Base-by-base conservation (phyloP, 2,113 vertebrate species). In the Dendrocopos noguchii region DNA sequence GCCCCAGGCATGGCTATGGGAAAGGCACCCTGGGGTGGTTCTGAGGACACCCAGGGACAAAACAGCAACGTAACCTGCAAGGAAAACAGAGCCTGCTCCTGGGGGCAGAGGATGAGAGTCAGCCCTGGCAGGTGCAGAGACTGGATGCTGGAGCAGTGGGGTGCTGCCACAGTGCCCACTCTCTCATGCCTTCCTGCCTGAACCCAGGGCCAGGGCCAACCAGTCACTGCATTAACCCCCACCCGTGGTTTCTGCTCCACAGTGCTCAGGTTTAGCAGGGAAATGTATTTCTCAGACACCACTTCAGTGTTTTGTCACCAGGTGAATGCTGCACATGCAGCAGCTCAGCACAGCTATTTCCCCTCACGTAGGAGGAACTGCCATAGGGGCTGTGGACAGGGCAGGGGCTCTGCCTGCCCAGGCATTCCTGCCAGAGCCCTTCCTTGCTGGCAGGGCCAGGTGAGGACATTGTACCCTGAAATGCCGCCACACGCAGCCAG, bases 241-340 rank as follows among this genome's bases (percentile, higher is more conserved):
- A 0, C 14, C 50, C 24, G 7, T 4, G 2, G 11, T 4, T 92
- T 18, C 39, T 56, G 3, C 33, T 47, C 84, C 52, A 28, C 0
- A 0, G 27, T 52, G 53, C 47, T 61, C 25, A 2, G 9, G 10
- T 44, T 92, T 42, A 18, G n/a, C n/a, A 61, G 33, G 8, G 6
- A 72, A 76, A 73, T 13, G 61, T 5, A 7, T 65, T 84, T 90
- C 44, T 65, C 77, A 67, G 76, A 22, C 42, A 88, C 36, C 12
- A 4, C 13, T 66, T 57, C 42, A 18, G 18, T 7, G 7, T 67
- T 67, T 59, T 78, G 42, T 50, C 3, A 1, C n/a, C 0, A 3
- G 56, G 33, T 34, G 56, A 56, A 55, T 0, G 0, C 52, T 25
- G 25, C 56, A 59, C 0, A 0, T 29, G 18, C 0, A 0, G 60